Evolutionary conservation across 1,140 invertebrate species (phyloP).

Genomic region (Lepidurus couesii): DNA sequence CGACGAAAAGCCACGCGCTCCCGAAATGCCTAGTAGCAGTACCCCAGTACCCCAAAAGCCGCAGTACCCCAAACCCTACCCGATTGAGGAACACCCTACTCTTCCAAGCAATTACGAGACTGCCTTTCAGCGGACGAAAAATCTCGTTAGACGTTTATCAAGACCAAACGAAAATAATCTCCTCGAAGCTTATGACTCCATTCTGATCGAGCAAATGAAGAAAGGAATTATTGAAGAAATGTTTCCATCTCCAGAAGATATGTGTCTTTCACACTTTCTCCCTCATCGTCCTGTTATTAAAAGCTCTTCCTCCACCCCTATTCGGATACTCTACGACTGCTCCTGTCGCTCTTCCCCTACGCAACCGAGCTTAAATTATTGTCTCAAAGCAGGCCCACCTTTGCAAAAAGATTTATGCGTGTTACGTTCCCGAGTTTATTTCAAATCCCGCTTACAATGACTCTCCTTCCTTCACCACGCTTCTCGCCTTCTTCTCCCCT

Average conservation of each 20-base stretch:
- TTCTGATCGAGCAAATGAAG: conserved; percentile 27
- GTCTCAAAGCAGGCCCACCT: conserved; percentile 27
- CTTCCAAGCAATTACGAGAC: conserved; percentile 26
- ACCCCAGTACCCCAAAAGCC: too few relatives aligned
- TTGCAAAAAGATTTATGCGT: not conserved
- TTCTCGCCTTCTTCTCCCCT: too few relatives aligned
- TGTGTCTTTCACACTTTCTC: not conserved
- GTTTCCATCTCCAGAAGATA: not conserved
- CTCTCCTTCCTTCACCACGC: too few relatives aligned
- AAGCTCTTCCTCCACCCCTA: not conserved
- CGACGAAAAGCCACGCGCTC: too few relatives aligned
- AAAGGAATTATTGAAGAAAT: conserved; percentile 3
- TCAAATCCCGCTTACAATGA: too few relatives aligned
- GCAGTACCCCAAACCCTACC: too few relatives aligned
- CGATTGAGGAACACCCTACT: conserved; percentile 9
- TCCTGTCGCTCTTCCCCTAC: not conserved
- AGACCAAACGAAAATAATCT: conserved; percentile 9
- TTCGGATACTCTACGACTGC: conserved; percentile 23
- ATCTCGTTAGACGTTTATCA: not conserved
- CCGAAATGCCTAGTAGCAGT: too few relatives aligned
- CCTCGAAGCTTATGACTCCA: conserved; percentile 17
- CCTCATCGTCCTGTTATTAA: not conserved
- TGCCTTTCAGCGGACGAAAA: not conserved
- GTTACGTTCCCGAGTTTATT: too few relatives aligned
- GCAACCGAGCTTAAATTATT: not conserved